These are phyloP conservation scores for Paramormyrops kingsleyae DNA, from an alignment of 2,113 vertebrate genomes.

Conservation along the genomic window DNA sequence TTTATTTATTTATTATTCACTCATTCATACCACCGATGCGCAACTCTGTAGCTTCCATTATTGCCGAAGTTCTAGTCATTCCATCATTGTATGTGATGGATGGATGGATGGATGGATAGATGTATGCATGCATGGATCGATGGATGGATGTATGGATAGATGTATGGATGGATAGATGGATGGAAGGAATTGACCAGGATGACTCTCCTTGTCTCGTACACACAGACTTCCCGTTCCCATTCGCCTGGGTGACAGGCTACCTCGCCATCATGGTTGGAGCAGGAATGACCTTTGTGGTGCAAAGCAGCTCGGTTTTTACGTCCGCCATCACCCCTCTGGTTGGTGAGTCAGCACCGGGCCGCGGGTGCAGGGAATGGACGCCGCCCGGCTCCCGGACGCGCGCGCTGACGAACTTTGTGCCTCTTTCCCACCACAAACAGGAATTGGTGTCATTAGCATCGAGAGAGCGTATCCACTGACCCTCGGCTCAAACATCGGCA, in stretches of 20 bases:
- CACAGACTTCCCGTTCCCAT: slow-evolving; percentile 90
- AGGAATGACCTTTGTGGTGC: slow-evolving; percentile 92
- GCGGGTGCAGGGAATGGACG: background rate
- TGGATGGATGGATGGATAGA: background rate
- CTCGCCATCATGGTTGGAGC: slow-evolving; percentile 87
- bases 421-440: slow-evolving; percentile 42
- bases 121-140: fast-evolving
- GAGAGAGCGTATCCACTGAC: slow-evolving; percentile 91
- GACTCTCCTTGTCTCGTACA: slow-evolving; percentile 7
- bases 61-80: background rate
- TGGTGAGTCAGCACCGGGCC: slow-evolving; percentile 61
- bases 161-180: background rate
- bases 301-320: slow-evolving; percentile 97
- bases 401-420: background rate
- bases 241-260: slow-evolving; percentile 87
- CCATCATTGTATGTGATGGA: background rate
- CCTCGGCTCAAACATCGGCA: slow-evolving; percentile 90
- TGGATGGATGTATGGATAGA: fast-evolving
- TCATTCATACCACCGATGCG: background rate
- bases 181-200: background rate
- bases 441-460: slow-evolving; percentile 87
- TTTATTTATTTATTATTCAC: background rate
- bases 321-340: slow-evolving; percentile 93
- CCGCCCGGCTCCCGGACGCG: background rate
- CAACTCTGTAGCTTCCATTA: background rate